phyloP scores from a whole-genome alignment of 2,113 vertebrate genomes.

The Ifrita kowaldi region DNA sequence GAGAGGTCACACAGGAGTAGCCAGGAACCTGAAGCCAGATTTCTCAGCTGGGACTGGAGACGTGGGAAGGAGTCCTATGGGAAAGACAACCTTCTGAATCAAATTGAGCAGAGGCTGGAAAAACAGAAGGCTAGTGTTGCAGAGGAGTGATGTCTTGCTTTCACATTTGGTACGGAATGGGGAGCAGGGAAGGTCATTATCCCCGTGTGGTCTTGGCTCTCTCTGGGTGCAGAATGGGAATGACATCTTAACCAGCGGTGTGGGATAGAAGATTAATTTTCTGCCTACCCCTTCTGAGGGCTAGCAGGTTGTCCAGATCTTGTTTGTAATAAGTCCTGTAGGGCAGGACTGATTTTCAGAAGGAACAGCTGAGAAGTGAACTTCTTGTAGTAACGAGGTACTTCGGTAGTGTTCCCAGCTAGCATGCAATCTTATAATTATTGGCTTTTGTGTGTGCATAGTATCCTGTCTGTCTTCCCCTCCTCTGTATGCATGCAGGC shows the following conservation, averaged over 20 bases:
- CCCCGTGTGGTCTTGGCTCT: not conserved
- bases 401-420: not conserved
- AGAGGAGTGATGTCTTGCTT: not conserved
- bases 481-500: not conserved
- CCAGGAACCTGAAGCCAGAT: not conserved
- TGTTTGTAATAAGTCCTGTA: not conserved
- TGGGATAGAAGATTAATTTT: not conserved
- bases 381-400: not conserved
- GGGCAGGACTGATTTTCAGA: not conserved
- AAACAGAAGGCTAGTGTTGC: not conserved
- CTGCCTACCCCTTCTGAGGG: not conserved
- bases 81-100: not conserved
- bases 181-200: not conserved
- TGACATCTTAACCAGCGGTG: not conserved
- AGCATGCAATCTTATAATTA: not conserved
- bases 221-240: not conserved
- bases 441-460: not conserved
- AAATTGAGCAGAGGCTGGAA: not conserved
- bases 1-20: not conserved
- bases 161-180: not conserved
- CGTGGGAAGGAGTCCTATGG: not conserved
- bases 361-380: not conserved
- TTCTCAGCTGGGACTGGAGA: not conserved
- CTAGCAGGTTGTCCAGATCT: not conserved
- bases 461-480: not conserved